A percentile compares a stretch with the other conserved stretches of the same genome.
Conservation (phyloP, 2,888 invertebrate genomes). For the Drymonia ruficornis region DNA sequence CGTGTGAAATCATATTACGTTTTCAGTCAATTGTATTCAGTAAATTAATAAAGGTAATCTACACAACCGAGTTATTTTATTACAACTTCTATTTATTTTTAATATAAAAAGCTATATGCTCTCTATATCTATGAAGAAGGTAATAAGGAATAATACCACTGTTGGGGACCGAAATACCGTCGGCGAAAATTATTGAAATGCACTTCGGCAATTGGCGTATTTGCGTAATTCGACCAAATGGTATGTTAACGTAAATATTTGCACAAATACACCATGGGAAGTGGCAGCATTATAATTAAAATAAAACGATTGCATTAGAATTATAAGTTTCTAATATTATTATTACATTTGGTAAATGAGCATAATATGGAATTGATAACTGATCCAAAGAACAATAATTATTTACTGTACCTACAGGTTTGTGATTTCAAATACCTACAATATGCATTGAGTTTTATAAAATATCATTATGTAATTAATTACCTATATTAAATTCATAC, state of each 20-base stretch:
- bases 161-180: no score
- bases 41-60: conserved; percentile 76
- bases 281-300: conserved; percentile 14
- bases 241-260: no score
- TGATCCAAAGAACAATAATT: conserved; percentile 42
- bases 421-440: conserved; percentile 4
- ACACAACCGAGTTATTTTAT: conserved; percentile 44
- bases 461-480: no score
- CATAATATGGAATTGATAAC: conserved; percentile 59
- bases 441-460: neutral
- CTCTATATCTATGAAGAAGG: no score
- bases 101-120: no score
- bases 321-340: conserved; percentile 57
- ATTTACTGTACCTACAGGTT: conserved; percentile 13
- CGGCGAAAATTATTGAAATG: no score
- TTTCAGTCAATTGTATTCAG: conserved; percentile 84
- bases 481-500: no score
- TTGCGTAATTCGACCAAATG: no score
- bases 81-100: no score
- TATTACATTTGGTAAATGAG: conserved; percentile 64
- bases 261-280: no score
- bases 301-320: conserved; percentile 53
- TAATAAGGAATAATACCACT: no score
- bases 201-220: no score
- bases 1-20: conserved; percentile 83